Base-by-base conservation (phyloP, 2,797 vertebrate species). In the Anas acuta region DNA sequence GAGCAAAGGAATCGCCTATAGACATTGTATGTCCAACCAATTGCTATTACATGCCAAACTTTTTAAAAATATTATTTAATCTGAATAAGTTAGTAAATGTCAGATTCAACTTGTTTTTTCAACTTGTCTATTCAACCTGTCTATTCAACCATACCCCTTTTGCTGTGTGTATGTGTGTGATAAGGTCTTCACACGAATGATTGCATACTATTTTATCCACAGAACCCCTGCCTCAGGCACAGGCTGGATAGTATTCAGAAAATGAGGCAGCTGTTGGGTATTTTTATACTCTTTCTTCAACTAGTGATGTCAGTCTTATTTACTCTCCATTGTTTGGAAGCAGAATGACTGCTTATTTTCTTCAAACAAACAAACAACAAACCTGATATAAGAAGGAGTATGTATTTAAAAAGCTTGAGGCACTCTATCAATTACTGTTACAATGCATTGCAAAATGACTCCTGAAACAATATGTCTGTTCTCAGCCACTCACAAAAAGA, bases 201-300 rank as follows among this genome's bases (percentile, higher is more conserved):
- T 53, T 60, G 30, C 76, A 67, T 15, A 79, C 25, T 57, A 70
- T 45, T 88, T 92, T 89, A 61, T 79, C 20, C 87, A 79, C 71
- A 84, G 57, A 86, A 77, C 22, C 32, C 35, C 77, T 67, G 74
- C 77, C 80, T n/a, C 60, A 71, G 85, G 83, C 89, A 95, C 47
- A 5, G 73, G 20, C 66, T 84, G 47, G 62, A 94, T 1, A 76
- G 67, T 33, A 88, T 60, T 90, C 85, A 93, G 85, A 91, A 96
- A 82, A 94, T 54, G 22, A 91, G 71, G 85, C 89, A 92, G 90
- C 71, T 92, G 67, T 45, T 73, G 85, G 19, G 43, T 84, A 92
- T 94, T 93, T 95, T 92, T 66, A 49, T 58, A 81, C 53, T 45
- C 62, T 82, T 86, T 88, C 73, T 93, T 84, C 76, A 82, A 88